These are phyloP conservation scores for Scotopteryx bipunctaria DNA, from an alignment of 2,888 invertebrate genomes.

Conservation along the genomic window DNA sequence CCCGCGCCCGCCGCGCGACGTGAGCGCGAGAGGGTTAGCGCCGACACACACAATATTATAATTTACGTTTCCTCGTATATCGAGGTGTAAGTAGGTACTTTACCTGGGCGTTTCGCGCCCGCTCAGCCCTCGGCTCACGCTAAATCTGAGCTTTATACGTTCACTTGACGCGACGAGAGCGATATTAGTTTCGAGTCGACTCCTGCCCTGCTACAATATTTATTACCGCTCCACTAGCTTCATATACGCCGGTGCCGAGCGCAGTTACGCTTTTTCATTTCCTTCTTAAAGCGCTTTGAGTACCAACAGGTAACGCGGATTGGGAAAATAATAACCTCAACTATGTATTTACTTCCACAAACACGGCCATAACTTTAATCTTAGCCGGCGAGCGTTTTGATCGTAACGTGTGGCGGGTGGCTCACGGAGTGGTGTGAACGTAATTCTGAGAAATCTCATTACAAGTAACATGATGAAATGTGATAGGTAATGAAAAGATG, in stretches of 20 bases:
- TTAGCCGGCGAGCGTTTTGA: constrained; percentile 30
- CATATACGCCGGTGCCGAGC: constrained; percentile 39
- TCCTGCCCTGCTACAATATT: constrained; percentile 79
- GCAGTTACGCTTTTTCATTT: constrained; percentile 52
- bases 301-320: constrained; percentile 41
- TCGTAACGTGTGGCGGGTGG: constrained; percentile 34
- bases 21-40: constrained; percentile 78
- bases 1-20: constrained; percentile 59
- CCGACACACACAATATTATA: constrained; percentile 83
- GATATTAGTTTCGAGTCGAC: constrained; percentile 81
- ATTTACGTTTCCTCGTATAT: constrained; percentile 83
- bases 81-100: constrained; percentile 82
- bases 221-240: constrained; percentile 72
- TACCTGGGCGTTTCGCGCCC: constrained; percentile 81
- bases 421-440: constrained; percentile 30
- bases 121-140: constrained; percentile 78
- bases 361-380: constrained; percentile 32
- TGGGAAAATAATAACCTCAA: constrained; percentile 34
- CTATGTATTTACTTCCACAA: constrained; percentile 37
- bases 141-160: constrained; percentile 84
- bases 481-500: constrained; percentile 28
- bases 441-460: constrained; percentile 36
- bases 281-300: constrained; percentile 53
- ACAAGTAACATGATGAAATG: constrained; percentile 29
- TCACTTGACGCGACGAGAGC: constrained; percentile 82